Conservation (phyloP, 2,797 vertebrate species). For the Mus caroli region DNA sequence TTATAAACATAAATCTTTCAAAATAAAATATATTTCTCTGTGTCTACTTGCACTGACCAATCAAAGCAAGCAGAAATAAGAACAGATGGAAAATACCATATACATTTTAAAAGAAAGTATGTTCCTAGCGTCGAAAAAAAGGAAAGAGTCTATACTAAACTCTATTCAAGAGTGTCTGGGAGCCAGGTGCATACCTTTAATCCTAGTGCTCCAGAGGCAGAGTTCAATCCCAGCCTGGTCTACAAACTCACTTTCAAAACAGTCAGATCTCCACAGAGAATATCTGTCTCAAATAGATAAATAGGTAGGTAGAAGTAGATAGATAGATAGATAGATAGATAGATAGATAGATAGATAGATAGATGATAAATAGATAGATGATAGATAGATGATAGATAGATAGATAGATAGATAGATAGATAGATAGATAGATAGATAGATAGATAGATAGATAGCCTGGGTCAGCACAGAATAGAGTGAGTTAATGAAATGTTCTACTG, state of each 20-base stretch:
- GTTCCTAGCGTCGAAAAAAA: neutral
- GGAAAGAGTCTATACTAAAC: neutral
- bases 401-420: no score
- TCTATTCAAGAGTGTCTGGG: neutral
- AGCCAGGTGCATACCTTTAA: neutral
- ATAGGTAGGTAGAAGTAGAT: no score
- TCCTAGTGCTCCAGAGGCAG: neutral
- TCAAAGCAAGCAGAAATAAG: neutral
- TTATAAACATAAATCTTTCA: neutral
- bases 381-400: no score
- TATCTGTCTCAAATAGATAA: neutral
- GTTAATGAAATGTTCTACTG: neutral
- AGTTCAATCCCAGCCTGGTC: neutral
- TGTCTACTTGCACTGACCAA: neutral
- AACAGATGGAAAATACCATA: neutral
- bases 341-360: no score
- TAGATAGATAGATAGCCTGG: no score
- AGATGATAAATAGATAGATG: no score
- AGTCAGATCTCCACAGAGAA: neutral
- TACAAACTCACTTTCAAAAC: neutral
- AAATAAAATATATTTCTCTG: neutral
- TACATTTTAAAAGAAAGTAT: neutral
- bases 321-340: no score
- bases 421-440: no score
- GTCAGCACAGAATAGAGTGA: neutral